These are phyloP conservation scores for Sitta carolinensis DNA, from an alignment of 2,797 vertebrate genomes.

Conservation along the genomic window DNA sequence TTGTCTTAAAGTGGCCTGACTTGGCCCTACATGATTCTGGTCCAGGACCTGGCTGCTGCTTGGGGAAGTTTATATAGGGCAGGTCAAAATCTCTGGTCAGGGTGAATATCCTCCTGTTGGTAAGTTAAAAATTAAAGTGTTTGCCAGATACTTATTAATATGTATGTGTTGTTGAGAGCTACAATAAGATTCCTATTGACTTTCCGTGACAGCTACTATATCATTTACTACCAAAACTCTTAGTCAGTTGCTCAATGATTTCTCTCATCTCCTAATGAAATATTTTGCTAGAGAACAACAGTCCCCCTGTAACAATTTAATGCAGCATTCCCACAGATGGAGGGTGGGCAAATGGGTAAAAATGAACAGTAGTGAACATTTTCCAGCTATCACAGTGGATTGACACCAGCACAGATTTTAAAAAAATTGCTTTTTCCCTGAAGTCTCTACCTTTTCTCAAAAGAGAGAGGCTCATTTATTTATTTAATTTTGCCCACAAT, in stretches of 20 bases:
- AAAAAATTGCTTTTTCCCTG: neutral
- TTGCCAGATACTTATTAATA: neutral
- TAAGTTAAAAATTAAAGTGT: neutral
- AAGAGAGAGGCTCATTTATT: neutral
- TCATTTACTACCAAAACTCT: neutral
- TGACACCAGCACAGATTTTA: neutral
- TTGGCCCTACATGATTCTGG: neutral
- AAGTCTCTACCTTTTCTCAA: neutral
- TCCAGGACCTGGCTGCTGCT: neutral
- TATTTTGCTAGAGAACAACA: neutral
- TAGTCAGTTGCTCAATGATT: neutral
- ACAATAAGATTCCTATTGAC: neutral
- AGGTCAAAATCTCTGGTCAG: neutral
- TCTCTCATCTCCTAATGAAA: neutral
- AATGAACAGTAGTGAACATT: neutral
- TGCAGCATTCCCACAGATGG: neutral
- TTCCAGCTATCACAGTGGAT: neutral
- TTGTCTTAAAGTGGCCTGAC: neutral
- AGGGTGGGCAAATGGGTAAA: neutral
- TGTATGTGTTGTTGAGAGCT: neutral
- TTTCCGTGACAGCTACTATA: neutral
- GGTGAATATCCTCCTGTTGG: neutral
- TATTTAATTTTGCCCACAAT: neutral
- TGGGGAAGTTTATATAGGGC: neutral
- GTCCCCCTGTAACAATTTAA: neutral